Evolutionary conservation across 2,113 vertebrate species (phyloP), one percentile per base, ranked within the genome.

Genomic region (Chrysochloris asiatica): DNA sequence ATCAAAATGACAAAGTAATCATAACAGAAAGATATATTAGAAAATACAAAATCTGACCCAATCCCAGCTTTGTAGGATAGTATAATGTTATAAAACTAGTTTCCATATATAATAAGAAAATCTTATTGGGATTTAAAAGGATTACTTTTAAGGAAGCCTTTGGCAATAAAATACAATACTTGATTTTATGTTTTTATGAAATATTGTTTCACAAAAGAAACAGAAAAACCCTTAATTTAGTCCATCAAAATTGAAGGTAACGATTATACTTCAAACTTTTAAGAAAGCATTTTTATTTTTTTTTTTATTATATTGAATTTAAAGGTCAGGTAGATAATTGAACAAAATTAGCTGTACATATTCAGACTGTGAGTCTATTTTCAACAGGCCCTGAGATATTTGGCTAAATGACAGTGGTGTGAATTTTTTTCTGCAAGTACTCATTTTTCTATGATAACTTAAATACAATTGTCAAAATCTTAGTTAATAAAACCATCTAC

Each of bases 281-380:
- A 79, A 4, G 2, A 85, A 76, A 28, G 24, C 69, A 90, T 86
- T 28, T 87, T 67, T 19, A 63, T 82, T 45, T 52, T 86, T 92
- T 94, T 88, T 89, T 33, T 78, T 24, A 52, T 77, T 26, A 72
- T 83, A 21, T 48, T 93, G 52, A 95, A 81, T 69, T 89, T 93
- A 83, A 76, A 86, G 38, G 83, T 3, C 19, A 87, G 22, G 24
- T 89, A 89, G 12, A 8, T 86, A 88, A 77, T 79, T 90, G 61
- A 83, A 65, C 8, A 83, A 78, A 92, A 92, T 69, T 89, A 69
- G 41, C 33, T 86, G 77, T 90, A 93, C 92, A 83, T 78, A 96
- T 95, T 83, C 26, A 89, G 65, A 85, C 73, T 78, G n/a, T 24
- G 17, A 89, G 45, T 6, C 6, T 38, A 65, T 86, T 76, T 95